phyloP scores from a whole-genome alignment of 53 echinoderm and acorn worm genomes.

The Hippasteria phrygiana region DNA sequence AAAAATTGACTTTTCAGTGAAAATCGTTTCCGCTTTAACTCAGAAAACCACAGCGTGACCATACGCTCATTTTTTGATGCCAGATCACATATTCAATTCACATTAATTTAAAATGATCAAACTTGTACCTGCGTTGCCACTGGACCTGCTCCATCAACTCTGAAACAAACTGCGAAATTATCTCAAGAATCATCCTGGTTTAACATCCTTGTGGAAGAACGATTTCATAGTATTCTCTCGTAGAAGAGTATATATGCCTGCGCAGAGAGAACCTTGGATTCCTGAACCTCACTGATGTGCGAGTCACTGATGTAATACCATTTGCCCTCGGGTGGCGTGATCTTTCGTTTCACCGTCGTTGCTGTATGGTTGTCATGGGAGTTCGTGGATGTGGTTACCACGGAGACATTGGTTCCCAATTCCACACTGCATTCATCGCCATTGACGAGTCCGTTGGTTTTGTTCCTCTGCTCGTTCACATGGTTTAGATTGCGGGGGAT shows the following conservation, averaged over 20 bases:
- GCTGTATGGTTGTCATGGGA: constrained; percentile 31
- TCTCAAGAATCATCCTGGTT: not conserved
- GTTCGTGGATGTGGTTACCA: not conserved
- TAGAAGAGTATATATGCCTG: constrained; percentile 99
- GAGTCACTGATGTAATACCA: constrained; percentile 98
- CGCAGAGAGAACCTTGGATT: constrained; percentile 85
- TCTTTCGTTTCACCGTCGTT: constrained; percentile 55
- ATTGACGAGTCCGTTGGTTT: constrained; percentile 35
- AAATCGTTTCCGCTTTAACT: no score
- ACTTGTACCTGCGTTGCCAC: no score
- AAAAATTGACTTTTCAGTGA: no score
- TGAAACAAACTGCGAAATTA: no score
- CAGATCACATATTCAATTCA: no score
- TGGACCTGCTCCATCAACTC: no score
- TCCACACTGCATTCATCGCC: constrained; percentile 30
- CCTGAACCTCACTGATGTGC: constrained; percentile 88
- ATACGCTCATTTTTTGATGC: no score
- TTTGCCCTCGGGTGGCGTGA: constrained; percentile 78
- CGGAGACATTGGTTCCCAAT: not conserved
- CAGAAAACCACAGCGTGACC: no score
- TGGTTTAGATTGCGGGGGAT: constrained; percentile 80
- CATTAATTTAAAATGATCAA: no score
- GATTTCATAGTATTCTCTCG: constrained; percentile 79
- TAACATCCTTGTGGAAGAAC: not conserved
- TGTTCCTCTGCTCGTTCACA: constrained; percentile 35